phyloP scores from a whole-genome alignment of 1,140 invertebrate genomes.

The Zophobas morio region DNA sequence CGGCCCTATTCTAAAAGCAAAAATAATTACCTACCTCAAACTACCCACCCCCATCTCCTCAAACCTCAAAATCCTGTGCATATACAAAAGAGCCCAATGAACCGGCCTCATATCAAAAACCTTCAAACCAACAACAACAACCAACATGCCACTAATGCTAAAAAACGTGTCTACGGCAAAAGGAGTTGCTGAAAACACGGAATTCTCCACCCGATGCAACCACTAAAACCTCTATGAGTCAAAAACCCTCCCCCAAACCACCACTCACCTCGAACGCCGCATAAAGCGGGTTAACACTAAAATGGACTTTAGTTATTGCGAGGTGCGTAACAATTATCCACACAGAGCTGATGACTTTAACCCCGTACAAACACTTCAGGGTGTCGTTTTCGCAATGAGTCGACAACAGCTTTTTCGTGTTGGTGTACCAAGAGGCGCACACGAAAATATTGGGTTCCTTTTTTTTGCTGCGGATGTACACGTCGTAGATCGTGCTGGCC shows the following conservation, averaged over 20 bases:
- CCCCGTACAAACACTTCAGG: conserved; percentile 69
- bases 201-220: background rate
- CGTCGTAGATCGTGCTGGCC: background rate
- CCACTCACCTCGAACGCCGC: background rate
- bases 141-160: background rate
- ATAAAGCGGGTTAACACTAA: background rate
- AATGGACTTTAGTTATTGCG: conserved; percentile 32
- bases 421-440: conserved; percentile 69
- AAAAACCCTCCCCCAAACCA: background rate
- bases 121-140: background rate
- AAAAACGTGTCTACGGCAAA: background rate
- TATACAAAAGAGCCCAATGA: too few relatives aligned
- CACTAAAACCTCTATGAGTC: background rate
- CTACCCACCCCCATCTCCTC: too few relatives aligned
- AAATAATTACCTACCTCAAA: too few relatives aligned
- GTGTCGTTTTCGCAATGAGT: conserved; percentile 60
- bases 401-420: conserved; percentile 66
- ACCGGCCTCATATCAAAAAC: too few relatives aligned
- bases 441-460: background rate
- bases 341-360: conserved; percentile 69
- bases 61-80: too few relatives aligned
- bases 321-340: conserved; percentile 71
- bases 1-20: too few relatives aligned
- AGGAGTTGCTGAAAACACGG: background rate
- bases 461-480: background rate